Evolutionary conservation across 1,140 invertebrate species (phyloP), one percentile per base, ranked within the genome.

Genomic region (Drosophila oshimai): DNA sequence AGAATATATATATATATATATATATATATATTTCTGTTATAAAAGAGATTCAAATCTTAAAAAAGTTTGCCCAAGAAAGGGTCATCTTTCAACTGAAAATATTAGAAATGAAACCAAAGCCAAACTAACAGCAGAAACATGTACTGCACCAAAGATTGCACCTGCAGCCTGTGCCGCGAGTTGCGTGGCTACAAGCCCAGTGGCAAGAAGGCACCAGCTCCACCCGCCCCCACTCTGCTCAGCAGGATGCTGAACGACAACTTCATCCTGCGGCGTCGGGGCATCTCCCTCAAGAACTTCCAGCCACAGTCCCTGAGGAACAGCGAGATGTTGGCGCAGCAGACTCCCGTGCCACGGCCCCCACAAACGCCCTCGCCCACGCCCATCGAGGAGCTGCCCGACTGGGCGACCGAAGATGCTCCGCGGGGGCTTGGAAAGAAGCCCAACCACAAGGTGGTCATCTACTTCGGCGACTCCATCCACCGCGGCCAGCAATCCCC

Each of bases 401-500:
- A 88, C 28, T 87, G 73, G 83, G 76, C 68, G 46, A 18, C 34
- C 17, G 15, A 49, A 15, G 50, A 76, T 17, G 24, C 54, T 28
- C 34, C 49, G 55, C 49, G 49, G 49, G 7, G 34, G n/a, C n/a
- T n/a, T n/a, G 45, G 50, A 22, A 47, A 36, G 26, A 88, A 83
- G 44, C 71, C 76, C 49, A 90, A 88, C 74, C 94, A 95, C 67
- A 94, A 94, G 91, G 94, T 94, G 10, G 93, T 95, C 34, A 94
- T 95, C 58, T 95, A 95, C 77, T 95, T 95, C 60, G 94, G 94
- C 4, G 94, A 95, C 81, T 93, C 93, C 0, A 93, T 93, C 31
- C 92, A 93, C 46, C 78, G 89, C 4, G 50, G 49, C 33, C 51
- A 42, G 53, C 51, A 36, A 13, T 46, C 39, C 26, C 50, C 50